These are phyloP conservation scores for Limnodromus scolopaceus DNA, from an alignment of 2,797 vertebrate species.

Conservation along the genomic window DNA sequence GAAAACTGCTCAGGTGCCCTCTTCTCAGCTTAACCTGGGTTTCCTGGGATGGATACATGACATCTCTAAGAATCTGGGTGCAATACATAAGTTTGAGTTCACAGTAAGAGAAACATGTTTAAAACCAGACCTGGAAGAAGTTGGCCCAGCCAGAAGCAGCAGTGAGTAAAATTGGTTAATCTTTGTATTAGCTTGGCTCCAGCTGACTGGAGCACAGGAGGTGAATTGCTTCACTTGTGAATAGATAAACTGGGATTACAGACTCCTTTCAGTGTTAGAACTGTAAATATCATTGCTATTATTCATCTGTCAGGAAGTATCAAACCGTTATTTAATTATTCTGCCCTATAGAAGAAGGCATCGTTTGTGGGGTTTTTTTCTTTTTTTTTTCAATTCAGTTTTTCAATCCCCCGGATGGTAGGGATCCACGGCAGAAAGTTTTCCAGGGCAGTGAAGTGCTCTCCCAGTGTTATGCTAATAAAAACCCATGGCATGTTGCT, in stretches of 20 bases:
- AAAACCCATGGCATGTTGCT: not conserved
- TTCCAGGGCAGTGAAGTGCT: not conserved
- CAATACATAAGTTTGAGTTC: not conserved
- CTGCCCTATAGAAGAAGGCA: not conserved
- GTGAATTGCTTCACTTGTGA: not conserved
- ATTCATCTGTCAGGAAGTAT: not conserved
- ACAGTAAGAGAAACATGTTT: not conserved
- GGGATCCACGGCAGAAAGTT: not conserved
- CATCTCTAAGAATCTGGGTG: not conserved
- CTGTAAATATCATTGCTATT: conserved; percentile 4
- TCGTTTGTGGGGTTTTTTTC: not conserved
- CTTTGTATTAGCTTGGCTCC: not conserved
- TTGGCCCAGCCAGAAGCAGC: not conserved
- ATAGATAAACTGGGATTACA: not conserved
- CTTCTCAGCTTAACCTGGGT: not conserved
- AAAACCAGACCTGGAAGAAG: not conserved
- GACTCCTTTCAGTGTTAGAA: not conserved
- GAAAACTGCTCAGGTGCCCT: not conserved
- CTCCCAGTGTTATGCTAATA: not conserved
- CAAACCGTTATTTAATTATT: not conserved
- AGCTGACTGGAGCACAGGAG: not conserved
- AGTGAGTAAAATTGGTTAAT: not conserved
- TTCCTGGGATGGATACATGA: not conserved
- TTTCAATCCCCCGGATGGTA: not conserved
- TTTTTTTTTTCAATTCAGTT: not conserved